These are phyloP conservation scores for Myopa testacea DNA, from an alignment of 2,888 invertebrate genomes.

Conservation along the genomic window DNA sequence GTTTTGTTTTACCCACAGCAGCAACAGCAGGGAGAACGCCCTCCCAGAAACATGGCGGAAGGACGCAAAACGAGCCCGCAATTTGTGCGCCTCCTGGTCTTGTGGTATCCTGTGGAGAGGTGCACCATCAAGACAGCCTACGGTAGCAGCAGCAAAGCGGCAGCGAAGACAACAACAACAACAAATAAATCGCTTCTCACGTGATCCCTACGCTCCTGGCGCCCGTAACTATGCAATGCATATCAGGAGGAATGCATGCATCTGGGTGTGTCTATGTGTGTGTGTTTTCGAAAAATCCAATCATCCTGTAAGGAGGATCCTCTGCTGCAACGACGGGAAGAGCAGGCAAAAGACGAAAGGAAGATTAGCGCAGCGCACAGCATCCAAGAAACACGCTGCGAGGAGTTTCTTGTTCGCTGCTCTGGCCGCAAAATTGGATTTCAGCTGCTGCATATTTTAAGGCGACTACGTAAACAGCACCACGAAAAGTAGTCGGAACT, in stretches of 20 bases:
- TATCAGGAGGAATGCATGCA: not conserved
- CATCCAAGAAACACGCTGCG: slow-evolving; percentile 14
- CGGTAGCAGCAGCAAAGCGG: not conserved
- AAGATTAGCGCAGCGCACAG: not conserved
- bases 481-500: not conserved
- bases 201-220: not conserved
- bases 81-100: too few relatives aligned
- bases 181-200: slow-evolving; percentile 22
- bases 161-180: slow-evolving; percentile 2
- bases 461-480: not conserved
- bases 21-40: too few relatives aligned
- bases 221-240: slow-evolving; percentile 5
- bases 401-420: not conserved
- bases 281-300: slow-evolving; percentile 17
- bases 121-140: not conserved
- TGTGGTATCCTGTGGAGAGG: not conserved
- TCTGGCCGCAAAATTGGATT: slow-evolving; percentile 34
- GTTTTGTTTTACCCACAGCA: too few relatives aligned
- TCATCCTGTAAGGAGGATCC: not conserved
- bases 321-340: not conserved
- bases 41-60: too few relatives aligned
- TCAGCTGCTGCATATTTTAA: slow-evolving; percentile 35
- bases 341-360: not conserved
- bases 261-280: not conserved
- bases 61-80: not conserved